Conservation (phyloP, 2,113 vertebrate species). For the Oceanodroma tethys region DNA sequence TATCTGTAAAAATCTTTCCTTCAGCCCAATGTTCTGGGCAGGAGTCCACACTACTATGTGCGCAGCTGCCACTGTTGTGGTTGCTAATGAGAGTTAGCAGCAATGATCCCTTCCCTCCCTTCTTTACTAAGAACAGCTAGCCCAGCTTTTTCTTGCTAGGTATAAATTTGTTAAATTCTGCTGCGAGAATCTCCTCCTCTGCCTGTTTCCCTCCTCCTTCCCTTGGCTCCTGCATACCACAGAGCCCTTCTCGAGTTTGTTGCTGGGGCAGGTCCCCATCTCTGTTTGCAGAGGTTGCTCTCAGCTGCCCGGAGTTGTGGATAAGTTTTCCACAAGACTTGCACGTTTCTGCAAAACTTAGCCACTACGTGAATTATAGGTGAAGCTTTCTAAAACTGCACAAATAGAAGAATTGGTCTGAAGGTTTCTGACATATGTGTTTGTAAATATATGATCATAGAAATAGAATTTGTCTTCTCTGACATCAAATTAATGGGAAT, state of each 20-base stretch:
- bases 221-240: accelerated
- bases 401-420: neutral
- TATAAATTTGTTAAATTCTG: neutral
- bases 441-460: neutral
- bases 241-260: neutral
- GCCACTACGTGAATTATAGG: neutral
- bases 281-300: neutral
- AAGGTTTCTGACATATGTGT: neutral
- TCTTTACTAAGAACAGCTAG: no score
- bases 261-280: neutral
- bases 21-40: neutral
- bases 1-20: neutral
- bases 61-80: neutral
- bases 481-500: neutral
- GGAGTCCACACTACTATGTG: neutral
- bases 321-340: neutral
- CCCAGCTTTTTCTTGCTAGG: neutral
- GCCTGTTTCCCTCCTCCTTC: neutral
- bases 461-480: neutral
- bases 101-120: neutral
- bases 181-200: neutral
- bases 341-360: neutral
- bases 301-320: neutral
- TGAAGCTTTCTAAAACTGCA: neutral
- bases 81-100: neutral